Evolutionary conservation across 1,140 invertebrate species (phyloP).

Genomic region (Tetraneura akinire): DNA sequence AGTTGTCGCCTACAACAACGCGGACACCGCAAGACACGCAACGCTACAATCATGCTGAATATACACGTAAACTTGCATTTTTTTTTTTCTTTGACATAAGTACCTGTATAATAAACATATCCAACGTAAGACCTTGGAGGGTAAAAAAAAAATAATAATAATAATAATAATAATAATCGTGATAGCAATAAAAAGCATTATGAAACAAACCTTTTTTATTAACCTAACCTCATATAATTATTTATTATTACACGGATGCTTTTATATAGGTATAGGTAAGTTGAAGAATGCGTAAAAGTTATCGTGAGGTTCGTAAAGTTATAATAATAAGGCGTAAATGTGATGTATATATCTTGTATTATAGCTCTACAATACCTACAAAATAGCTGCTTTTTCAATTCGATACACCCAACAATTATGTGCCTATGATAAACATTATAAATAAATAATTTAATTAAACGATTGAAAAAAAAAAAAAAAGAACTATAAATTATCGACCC

Average conservation of each 20-base stretch:
- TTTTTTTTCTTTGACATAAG: background rate
- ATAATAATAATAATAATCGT: background rate
- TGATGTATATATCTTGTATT: background rate
- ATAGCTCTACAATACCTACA: too few relatives aligned
- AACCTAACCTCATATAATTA: background rate
- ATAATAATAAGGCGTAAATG: background rate
- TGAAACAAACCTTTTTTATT: conserved; percentile 16
- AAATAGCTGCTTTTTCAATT: background rate
- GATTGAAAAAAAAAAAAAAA: too few relatives aligned
- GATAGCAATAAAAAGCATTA: background rate
- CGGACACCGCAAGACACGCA: background rate
- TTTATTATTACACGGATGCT: too few relatives aligned
- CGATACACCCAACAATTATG: background rate
- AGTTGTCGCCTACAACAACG: background rate
- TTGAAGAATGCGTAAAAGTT: background rate
- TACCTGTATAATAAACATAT: conserved; percentile 24
- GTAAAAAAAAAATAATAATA: background rate
- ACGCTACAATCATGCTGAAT: background rate
- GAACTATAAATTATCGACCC: background rate
- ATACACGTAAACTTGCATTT: conserved; percentile 10
- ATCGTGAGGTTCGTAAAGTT: too few relatives aligned
- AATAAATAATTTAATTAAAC: background rate
- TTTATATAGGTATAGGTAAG: background rate
- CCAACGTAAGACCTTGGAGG: conserved; percentile 11
- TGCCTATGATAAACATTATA: background rate